Percentiles rank a stretch among this genome's conserved stretches.
These are phyloP conservation scores for Crotalus viridis DNA, from an alignment of 2,113 vertebrate genomes.

Conservation along the genomic window DNA sequence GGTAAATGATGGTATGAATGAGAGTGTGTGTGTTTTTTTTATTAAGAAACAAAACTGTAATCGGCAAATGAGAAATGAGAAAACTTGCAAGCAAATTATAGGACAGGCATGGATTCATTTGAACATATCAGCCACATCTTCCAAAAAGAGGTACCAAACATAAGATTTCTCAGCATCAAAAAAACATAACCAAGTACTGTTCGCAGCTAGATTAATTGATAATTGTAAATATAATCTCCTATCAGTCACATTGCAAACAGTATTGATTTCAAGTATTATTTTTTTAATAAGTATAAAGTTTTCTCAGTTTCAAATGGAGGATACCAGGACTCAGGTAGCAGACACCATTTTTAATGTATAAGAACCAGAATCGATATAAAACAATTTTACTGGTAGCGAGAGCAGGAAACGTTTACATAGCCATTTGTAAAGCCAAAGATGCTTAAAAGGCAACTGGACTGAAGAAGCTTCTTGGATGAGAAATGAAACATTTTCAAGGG, in stretches of 20 bases:
- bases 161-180: not conserved
- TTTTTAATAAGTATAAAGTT: not conserved
- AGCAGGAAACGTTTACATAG: not conserved
- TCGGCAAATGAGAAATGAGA: conserved; percentile 62
- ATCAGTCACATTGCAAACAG: conserved; percentile 26
- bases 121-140: conserved; percentile 16
- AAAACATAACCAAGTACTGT: conserved; percentile 1
- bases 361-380: not conserved
- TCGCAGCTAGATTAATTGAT: not conserved
- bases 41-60: conserved; percentile 62
- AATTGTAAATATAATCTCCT: not conserved
- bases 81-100: conserved; percentile 53
- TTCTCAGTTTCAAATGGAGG: not conserved
- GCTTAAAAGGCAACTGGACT: not conserved
- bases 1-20: conserved; percentile 64
- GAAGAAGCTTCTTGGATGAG: not conserved
- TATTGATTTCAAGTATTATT: conserved; percentile 20
- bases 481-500: not conserved
- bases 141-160: conserved; percentile 2
- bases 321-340: not conserved
- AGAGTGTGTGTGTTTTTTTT: conserved; percentile 62
- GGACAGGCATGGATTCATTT: conserved; percentile 28
- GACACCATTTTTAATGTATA: not conserved
- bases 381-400: not conserved
- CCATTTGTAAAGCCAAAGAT: not conserved